Conservation (phyloP, 2,797 vertebrate genomes). For the Bovichtus diacanthus region DNA sequence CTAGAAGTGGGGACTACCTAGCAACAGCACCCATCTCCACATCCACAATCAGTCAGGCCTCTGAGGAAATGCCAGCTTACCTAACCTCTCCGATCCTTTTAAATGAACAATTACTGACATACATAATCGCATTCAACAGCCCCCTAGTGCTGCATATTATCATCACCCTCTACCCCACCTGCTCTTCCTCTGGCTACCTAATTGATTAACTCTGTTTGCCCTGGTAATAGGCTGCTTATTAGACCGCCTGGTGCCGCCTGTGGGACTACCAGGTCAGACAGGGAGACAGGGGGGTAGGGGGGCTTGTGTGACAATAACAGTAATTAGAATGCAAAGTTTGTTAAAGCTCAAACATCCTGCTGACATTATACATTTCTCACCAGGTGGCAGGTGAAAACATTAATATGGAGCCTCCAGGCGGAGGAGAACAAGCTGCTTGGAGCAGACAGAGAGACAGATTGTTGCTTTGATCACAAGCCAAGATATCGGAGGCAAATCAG, state of each 20-base stretch:
- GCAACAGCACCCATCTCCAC: slow-evolving; percentile 31
- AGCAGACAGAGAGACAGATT: slow-evolving; percentile 58
- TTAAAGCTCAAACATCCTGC: slow-evolving; percentile 59
- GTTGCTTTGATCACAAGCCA: slow-evolving; percentile 60
- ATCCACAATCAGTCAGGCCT: slow-evolving; percentile 13
- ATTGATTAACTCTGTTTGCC: slow-evolving; percentile 81
- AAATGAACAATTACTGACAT: slow-evolving; percentile 59
- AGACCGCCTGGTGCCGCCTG: slow-evolving; percentile 60
- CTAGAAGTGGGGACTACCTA: slow-evolving; percentile 2
- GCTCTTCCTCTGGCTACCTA: slow-evolving; percentile 68
- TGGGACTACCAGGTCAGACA: slow-evolving; percentile 66
- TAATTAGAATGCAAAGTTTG: slow-evolving; percentile 73
- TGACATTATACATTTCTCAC: slow-evolving; percentile 66
- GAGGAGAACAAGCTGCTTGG: slow-evolving; percentile 46
- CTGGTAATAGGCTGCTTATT: slow-evolving; percentile 77
- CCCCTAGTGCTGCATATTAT: slow-evolving; percentile 58
- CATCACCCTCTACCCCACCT: slow-evolving; percentile 55
- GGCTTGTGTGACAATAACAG: slow-evolving; percentile 54
- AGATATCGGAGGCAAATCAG: slow-evolving; percentile 58
- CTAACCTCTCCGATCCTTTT: slow-evolving; percentile 26
- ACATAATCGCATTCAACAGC: slow-evolving; percentile 54
- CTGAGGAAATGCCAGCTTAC: slow-evolving; percentile 13
- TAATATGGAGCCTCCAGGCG: slow-evolving; percentile 48
- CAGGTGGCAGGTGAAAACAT: slow-evolving; percentile 70
- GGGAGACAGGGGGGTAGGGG: slow-evolving; percentile 29